Percentiles rank a stretch among this genome's conserved stretches.
Evolutionary conservation across 2,888 invertebrate genomes (phyloP).

Genomic region (Piscicola geometra): DNA sequence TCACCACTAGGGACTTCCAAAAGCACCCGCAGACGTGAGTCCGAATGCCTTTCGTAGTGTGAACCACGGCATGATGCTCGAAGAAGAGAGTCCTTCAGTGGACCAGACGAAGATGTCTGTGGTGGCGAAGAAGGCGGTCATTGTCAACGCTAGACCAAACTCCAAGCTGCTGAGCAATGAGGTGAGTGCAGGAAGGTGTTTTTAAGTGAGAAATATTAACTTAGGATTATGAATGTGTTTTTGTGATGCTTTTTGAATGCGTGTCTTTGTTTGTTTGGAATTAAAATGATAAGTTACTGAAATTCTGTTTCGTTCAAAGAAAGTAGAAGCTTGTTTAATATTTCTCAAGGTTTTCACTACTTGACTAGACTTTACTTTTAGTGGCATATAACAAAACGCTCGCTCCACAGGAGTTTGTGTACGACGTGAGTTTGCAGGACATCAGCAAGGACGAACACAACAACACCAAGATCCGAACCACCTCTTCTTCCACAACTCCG

Average conservation of each 20-base stretch:
- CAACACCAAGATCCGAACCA: constrained; percentile 17
- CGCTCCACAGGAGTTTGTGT: constrained; percentile 28
- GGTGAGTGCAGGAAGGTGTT: too few relatives aligned
- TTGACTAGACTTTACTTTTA: too few relatives aligned
- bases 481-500: not conserved
- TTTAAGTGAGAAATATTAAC: not conserved
- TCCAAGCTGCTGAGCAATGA: constrained; percentile 14
- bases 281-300: not conserved
- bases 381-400: too few relatives aligned
- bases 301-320: too few relatives aligned
- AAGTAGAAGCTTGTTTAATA: too few relatives aligned
- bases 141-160: constrained; percentile 27
- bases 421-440: constrained; percentile 24
- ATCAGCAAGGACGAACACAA: constrained; percentile 12
- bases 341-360: not conserved
- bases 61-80: not conserved
- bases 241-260: not conserved
- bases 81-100: not conserved
- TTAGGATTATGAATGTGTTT: not conserved
- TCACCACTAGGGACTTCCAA: not conserved
- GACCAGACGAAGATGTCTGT: constrained; percentile 33
- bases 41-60: constrained; percentile 17
- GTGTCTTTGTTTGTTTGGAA: not conserved
- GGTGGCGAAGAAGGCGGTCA: constrained; percentile 26
- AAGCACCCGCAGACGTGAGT: not conserved